A percentile compares a stretch with the other conserved stretches of the same genome.
phyloP scores from a whole-genome alignment of 2,797 vertebrate genomes.

The Protosalanx chinensis region DNA sequence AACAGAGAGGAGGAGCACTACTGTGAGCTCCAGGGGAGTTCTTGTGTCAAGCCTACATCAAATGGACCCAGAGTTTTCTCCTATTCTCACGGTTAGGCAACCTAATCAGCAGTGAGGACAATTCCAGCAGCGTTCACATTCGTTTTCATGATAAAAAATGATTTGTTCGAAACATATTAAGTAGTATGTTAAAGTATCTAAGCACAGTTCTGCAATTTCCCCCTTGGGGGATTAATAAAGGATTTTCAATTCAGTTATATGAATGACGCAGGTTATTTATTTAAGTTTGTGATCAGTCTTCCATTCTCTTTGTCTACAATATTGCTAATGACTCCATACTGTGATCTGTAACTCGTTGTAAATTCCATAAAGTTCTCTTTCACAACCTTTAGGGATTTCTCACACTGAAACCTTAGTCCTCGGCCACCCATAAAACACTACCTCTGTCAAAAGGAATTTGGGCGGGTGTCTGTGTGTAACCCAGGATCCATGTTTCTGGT shows the following conservation, averaged over 20 bases:
- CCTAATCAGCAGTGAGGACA: slow-evolving; percentile 52
- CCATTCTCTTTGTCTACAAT: not conserved
- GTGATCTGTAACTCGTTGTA: too few species aligned
- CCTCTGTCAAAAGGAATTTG: slow-evolving; percentile 54
- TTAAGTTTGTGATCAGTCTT: too few species aligned
- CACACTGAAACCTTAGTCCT: slow-evolving; percentile 39
- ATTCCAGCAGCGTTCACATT: not conserved
- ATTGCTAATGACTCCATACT: slow-evolving; percentile 33
- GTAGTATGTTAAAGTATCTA: too few species aligned
- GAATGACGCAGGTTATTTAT: too few species aligned
- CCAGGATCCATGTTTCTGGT: slow-evolving; percentile 30
- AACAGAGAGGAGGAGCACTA: slow-evolving; percentile 62
- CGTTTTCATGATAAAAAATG: not conserved
- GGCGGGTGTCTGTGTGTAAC: slow-evolving; percentile 45
- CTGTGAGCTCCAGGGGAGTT: slow-evolving; percentile 56
- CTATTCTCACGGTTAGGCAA: slow-evolving; percentile 39
- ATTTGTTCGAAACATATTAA: too few species aligned
- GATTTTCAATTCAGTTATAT: too few species aligned
- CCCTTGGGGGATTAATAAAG: too few species aligned
- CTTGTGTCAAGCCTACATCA: slow-evolving; percentile 51
- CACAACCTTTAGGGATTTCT: slow-evolving; percentile 39
- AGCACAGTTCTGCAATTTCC: too few species aligned
- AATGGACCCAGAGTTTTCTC: slow-evolving; percentile 59
- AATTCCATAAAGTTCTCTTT: slow-evolving; percentile 14
- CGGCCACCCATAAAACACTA: slow-evolving; percentile 48